Base-by-base conservation (phyloP, 2,888 invertebrate genomes). In the Eristalis intricaria region DNA sequence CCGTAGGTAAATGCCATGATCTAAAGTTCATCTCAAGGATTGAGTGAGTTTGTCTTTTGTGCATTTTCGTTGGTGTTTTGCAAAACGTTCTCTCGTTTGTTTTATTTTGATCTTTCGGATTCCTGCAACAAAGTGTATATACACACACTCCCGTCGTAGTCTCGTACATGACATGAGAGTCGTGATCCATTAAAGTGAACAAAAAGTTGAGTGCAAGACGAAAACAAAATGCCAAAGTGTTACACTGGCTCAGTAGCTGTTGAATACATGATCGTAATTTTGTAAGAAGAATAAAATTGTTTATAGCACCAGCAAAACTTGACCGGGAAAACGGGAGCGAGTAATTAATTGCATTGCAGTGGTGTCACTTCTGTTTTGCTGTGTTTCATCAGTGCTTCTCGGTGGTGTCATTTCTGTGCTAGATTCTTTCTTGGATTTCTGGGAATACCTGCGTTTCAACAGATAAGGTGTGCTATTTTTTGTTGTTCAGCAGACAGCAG, bases 101-200 rank as follows among this genome's bases (percentile, higher is more conserved):
- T 50, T 50, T 19, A 19, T 50, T 50, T 50, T 50, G 50, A 50
- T 82, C 76, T 22, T 61, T 82, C 74, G 85, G 76, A 61, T 68
- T 84, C 58, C 60, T 63, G 76, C 74, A 64, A 68, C 69, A 64
- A 50, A 19, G 26, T 23, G 22, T 26, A 23, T 23, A 60, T 60
- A 60, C 60, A 26, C 26, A 60, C 26, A 26, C 26, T 60, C 15
- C 26, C 60, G 13, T 29, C 26, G 26, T 35, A 75, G 0, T 0
- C 68, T 78, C 78, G 68, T 66, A 77, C 68, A 73, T 74, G 84
- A 87, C 87, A 84, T 87, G 73, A 68, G 84, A 87, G 73, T 87
- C 87, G 87, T 87, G 87, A 87, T 87, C 83, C 79, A 87, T 84
- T 87, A 79, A 83, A 75, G 83, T 87, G 79, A 83, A 79, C 74